phyloP scores from a whole-genome alignment of 2,888 invertebrate genomes.

The Yponomeuta sedellus region DNA sequence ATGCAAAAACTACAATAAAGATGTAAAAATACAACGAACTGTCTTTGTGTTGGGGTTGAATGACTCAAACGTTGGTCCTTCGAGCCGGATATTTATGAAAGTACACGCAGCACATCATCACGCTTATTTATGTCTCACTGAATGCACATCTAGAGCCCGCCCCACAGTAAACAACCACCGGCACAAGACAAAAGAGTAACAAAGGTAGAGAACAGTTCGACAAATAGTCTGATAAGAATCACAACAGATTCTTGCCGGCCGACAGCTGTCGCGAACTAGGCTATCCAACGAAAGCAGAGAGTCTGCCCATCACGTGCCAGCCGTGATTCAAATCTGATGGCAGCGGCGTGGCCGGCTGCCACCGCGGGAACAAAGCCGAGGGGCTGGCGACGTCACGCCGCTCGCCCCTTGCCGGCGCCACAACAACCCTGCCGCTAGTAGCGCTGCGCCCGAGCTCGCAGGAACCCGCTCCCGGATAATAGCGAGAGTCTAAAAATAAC shows the following conservation, averaged over 20 bases:
- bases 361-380: not conserved
- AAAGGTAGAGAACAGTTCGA: not conserved
- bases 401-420: constrained; percentile 11
- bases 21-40: constrained; percentile 15
- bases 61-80: not conserved
- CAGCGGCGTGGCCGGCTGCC: not conserved
- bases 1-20: constrained; percentile 40
- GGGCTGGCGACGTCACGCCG: constrained; percentile 7
- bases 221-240: not conserved
- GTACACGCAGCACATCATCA: not conserved
- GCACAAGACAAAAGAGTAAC: not conserved
- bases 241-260: not conserved
- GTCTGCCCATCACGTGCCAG: not conserved
- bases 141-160: not conserved
- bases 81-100: not conserved
- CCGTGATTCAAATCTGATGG: not conserved
- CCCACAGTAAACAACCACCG: not conserved
- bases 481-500: constrained; percentile 59
- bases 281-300: not conserved
- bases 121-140: not conserved
- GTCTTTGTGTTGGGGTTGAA: not conserved
- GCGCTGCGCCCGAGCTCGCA: constrained; percentile 6
- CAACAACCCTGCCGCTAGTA: constrained; percentile 5
- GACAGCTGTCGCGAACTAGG: not conserved
- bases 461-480: not conserved